Evolutionary conservation across 2,797 vertebrate species (phyloP).

Genomic region (Sternarchorhynchus goeldii): DNA sequence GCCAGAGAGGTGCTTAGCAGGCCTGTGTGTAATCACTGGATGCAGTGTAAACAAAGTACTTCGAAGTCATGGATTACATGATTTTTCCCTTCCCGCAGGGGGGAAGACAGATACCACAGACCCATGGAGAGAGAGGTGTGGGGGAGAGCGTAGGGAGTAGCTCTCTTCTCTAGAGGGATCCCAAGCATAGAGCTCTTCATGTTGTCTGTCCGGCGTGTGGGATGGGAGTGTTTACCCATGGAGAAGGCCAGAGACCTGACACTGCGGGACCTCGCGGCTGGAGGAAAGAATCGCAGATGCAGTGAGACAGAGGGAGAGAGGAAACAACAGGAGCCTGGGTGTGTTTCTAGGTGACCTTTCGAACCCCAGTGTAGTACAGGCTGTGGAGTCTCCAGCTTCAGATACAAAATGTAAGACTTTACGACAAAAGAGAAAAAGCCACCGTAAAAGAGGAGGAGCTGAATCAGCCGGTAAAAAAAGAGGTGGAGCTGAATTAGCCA

Average conservation of each 20-base stretch:
- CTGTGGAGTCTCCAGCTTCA: too few species aligned
- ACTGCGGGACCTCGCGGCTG: conserved; percentile 47
- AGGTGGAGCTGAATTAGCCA: too few species aligned
- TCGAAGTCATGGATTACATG: conserved; percentile 46
- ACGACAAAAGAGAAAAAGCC: too few species aligned
- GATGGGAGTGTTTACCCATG: conserved; percentile 29
- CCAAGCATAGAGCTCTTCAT: conserved; percentile 6
- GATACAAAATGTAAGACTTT: too few species aligned
- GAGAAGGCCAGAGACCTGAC: conserved; percentile 28
- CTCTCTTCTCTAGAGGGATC: conserved; percentile 9
- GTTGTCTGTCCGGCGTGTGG: background rate
- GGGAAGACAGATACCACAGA: too few species aligned
- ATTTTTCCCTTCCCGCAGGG: conserved; percentile 25
- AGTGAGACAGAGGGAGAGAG: background rate
- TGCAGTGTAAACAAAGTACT: conserved; percentile 58
- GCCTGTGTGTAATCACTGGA: conserved; percentile 52
- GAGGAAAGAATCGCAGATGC: conserved; percentile 68
- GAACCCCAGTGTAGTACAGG: too few species aligned
- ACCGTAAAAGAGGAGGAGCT: too few species aligned
- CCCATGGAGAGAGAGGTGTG: background rate
- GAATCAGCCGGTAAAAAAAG: too few species aligned
- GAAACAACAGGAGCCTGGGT: too few species aligned
- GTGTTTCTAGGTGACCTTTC: too few species aligned
- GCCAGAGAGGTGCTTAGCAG: conserved; percentile 50
- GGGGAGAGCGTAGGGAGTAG: conserved; percentile 20